phyloP scores from a whole-genome alignment of 2,113 vertebrate species.

The Mungos mungo region DNA sequence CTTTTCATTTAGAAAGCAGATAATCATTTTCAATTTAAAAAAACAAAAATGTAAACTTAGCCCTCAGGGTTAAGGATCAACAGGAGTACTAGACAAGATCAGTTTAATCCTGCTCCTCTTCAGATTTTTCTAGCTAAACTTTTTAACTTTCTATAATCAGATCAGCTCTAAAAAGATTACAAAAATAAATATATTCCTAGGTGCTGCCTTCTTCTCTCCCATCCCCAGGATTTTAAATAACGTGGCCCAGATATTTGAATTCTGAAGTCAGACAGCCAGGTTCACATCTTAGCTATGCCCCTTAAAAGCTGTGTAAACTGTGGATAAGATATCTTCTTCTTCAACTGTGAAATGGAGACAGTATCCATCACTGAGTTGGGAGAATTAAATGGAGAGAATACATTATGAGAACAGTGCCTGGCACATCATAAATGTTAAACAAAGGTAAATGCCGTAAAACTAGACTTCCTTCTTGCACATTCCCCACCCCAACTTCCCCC shows the following conservation, averaged over 20 bases:
- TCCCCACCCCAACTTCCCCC: neutral
- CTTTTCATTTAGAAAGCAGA: neutral
- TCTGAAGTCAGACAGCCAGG: neutral
- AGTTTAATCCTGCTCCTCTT: neutral
- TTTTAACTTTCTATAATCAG: conserved; percentile 1
- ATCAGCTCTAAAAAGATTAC: conserved; percentile 20
- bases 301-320: neutral
- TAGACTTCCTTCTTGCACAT: conserved; percentile 3
- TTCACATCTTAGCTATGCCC: neutral
- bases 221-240: neutral
- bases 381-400: neutral
- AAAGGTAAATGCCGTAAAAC: conserved; percentile 8
- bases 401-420: neutral
- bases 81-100: neutral
- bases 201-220: neutral
- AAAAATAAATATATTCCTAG: neutral
- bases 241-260: neutral
- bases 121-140: neutral
- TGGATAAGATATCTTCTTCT: neutral
- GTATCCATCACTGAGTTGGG: neutral
- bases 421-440: conserved; percentile 11
- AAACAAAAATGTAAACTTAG: neutral
- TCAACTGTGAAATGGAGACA: neutral
- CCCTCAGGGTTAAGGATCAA: conserved; percentile 22
- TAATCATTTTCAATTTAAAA: neutral